Base-by-base conservation (phyloP, 2,888 invertebrate genomes). In the Auanema sp. region DNA sequence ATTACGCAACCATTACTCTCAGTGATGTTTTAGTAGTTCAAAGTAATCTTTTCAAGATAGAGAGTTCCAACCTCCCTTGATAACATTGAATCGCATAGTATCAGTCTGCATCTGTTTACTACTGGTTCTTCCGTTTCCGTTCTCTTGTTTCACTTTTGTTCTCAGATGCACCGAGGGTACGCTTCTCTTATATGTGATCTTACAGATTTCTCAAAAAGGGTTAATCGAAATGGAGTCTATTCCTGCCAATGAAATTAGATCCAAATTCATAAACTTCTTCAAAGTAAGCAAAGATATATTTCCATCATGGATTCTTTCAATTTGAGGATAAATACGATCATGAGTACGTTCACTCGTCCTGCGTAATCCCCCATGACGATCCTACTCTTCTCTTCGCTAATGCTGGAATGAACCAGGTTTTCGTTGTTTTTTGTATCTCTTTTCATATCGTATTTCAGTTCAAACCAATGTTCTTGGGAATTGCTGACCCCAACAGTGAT, bases 371-470 rank as follows among this genome's bases (percentile, higher is more conserved):
- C 0, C 88, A 92, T 71, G 96, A 99, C 87, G 98, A 99, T 86
- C 97, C 97, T 24, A 97, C 97, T 0, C 87, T 99, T 64, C 88
- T 99, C 0, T 99, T 99, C 86, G 88, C 97, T 56, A 99, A 99
- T 89, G 97, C 98, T 71, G 98, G 95, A 58, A 99, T 99, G 98
- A 97, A 97, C 85, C 97, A 97, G 87, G 89, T 89, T 83, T 61
- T 49, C 40, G 43, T 40, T 18, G n/a, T 62, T 12, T 44, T 11
- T 21, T 25, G 10, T 21, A 21, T 18, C 3, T 25, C n/a, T 52
- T 2, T 4, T 52, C 2, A 11, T 5, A 18, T 2, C 11, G 0
- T 11, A 1, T 63, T 85, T 60, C 81, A 90, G 89, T 99, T 92
- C 85, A 99, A 99, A 85, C 96, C 97, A 0, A 92, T 98, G 76